A percentile compares a stretch with the other conserved stretches of the same genome.
phyloP scores from a whole-genome alignment of 2,113 vertebrate genomes.

The Rhipidura dahli region DNA sequence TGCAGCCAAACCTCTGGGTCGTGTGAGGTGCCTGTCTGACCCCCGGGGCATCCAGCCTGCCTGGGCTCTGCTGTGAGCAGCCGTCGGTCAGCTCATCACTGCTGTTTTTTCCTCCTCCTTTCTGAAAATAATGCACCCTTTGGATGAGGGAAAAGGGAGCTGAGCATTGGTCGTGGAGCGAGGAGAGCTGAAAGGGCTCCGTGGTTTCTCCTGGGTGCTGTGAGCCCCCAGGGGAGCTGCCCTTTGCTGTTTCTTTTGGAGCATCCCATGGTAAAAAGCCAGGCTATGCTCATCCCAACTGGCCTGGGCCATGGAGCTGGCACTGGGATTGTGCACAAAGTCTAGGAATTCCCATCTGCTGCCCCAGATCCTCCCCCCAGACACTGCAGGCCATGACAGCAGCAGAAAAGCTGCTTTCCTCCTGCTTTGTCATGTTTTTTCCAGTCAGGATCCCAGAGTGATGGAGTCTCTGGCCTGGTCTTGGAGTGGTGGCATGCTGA shows the following conservation, averaged over 20 bases:
- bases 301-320: neutral
- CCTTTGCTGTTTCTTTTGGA: neutral
- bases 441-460: neutral
- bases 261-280: neutral
- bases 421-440: neutral
- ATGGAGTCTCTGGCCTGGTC: neutral
- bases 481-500: neutral
- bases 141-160: neutral
- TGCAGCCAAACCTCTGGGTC: neutral
- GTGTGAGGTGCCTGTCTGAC: neutral
- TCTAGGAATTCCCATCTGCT: slow-evolving; percentile 8
- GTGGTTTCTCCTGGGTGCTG: neutral
- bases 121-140: neutral
- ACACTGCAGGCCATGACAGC: neutral
- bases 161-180: neutral
- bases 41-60: neutral
- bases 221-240: neutral
- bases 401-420: neutral
- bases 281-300: neutral
- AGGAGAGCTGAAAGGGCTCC: neutral
- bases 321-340: neutral
- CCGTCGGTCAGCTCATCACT: rapidly evolving
- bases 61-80: neutral
- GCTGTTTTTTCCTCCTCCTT: neutral
- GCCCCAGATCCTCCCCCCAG: neutral